Base-by-base conservation (phyloP, 2,797 vertebrate genomes). In the Lepilemur ruficaudatus region DNA sequence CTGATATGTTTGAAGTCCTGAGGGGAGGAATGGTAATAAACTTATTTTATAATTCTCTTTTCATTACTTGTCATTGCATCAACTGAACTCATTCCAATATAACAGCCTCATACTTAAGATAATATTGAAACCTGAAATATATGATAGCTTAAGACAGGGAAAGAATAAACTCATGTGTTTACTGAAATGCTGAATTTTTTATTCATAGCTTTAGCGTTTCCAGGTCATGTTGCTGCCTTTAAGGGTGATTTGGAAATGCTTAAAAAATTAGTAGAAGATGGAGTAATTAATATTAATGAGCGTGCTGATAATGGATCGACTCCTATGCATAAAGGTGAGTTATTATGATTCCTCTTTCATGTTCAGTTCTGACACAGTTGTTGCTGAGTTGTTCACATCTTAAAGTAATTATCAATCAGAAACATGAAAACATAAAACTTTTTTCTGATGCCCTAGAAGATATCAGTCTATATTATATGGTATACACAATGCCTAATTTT, bases 301-400 rank as follows among this genome's bases (percentile, higher is more conserved):
- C 97, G 98, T 52, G 98, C 99, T 4, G 97, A 98, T 96, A 96
- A 97, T 35, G 99, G 99, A 95, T 98, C 98, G 79, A 99, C 99
- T 86, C 98, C 97, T 38, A 89, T 99, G 98, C 99, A 99, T 97
- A 99, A 98, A 99, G 98, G 99, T 99, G 46, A 97, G 98, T 97
- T 97, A 90, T 94, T 91, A 82, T 32, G 43, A 65, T 82, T 70
- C 67, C 32, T 89, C 65, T 46, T 98, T 97, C 22, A 38, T 91
- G 78, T 95, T 95, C n/a, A 80, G 13, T 92, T 97, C 7, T 76
- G 59, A 88, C 38, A 76, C 8, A 91, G 70, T 91, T 95, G 82
- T 92, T 97, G 6, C 46, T 96, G 80, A 79, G n/a, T 95, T 94
- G 65, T 94, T 98, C 84, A 87, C 30, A 30, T 86, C 97, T 96